Base-by-base conservation (phyloP, 2,888 invertebrate species). In the Drosophila nigritarsus region DNA sequence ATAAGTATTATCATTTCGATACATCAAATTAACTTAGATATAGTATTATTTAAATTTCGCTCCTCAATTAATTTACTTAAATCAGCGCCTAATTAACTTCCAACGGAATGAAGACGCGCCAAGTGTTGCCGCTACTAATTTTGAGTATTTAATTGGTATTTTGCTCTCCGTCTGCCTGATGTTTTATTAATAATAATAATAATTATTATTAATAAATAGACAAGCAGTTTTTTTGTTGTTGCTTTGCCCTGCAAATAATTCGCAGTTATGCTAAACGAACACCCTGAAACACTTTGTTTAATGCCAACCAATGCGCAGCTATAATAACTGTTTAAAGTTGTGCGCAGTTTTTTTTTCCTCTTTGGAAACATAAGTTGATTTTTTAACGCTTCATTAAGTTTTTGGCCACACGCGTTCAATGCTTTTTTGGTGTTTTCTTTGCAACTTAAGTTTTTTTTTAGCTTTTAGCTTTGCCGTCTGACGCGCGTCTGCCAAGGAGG, bases 321-420 rank as follows among this genome's bases (percentile, higher is more conserved):
- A 42, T 42, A 68, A 58, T 74, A 80, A 80, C 88, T 79, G 88
- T 85, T 74, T 60, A 78, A 73, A 61, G 42, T 64, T 30, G 50
- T 59, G 49, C 45, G 48, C 30, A 59, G 45, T 45, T 74, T 75
- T 53, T 67, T 80, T 55, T 73, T 72, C 67, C 64, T 75, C 48
- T 58, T 34, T 60, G 82, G 45, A 45, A 66, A 72, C 83, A 72
- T 70, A 90, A 78, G 90, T 76, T 79, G 62, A 79, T 71, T 86
- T 83, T 82, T 89, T 81, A 89, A 90, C 91, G 89, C 92, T 92
- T 91, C 87, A 91, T 90, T 92, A 87, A 68, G 65, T 86, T 78
- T 65, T 87, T 86, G 92, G 82, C 91, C 91, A 91, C 92, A 91
- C 92, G 92, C 91, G 91, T 82, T 85, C 81, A 55, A 51, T 40